phyloP scores from a whole-genome alignment of 1,140 invertebrate species.

The Polypedilum pembai region DNA sequence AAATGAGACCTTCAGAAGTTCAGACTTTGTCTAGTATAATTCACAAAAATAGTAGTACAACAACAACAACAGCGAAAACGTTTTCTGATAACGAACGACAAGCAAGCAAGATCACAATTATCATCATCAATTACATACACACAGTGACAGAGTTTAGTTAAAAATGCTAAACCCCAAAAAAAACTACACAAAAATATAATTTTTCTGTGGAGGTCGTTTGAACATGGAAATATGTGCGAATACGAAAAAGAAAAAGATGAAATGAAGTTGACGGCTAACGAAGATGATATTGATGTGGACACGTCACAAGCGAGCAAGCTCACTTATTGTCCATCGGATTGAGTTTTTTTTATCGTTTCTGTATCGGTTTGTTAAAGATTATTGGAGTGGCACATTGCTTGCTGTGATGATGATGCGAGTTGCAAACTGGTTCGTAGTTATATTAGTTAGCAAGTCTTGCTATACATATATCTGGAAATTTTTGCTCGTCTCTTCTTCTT shows the following conservation, averaged over 20 bases:
- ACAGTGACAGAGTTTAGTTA: background rate
- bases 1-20: too few relatives aligned
- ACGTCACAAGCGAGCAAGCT: background rate
- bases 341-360: background rate
- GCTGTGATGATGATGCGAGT: background rate
- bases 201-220: slow-evolving; percentile 9
- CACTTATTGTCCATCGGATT: background rate
- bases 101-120: too few relatives aligned
- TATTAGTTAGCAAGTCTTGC: background rate
- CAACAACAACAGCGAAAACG: too few relatives aligned
- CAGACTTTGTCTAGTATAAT: too few relatives aligned
- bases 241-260: background rate
- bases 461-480: background rate
- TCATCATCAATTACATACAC: background rate
- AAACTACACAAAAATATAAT: background rate
- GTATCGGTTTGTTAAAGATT: background rate
- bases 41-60: too few relatives aligned
- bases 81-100: too few relatives aligned
- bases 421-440: background rate
- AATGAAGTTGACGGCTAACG: too few relatives aligned
- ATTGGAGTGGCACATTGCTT: background rate
- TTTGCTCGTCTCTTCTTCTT: background rate
- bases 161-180: background rate
- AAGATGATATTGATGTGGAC: background rate
- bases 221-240: slow-evolving; percentile 17